Base-by-base conservation (phyloP, 1,140 invertebrate species). In the Drosophila virilis region DNA sequence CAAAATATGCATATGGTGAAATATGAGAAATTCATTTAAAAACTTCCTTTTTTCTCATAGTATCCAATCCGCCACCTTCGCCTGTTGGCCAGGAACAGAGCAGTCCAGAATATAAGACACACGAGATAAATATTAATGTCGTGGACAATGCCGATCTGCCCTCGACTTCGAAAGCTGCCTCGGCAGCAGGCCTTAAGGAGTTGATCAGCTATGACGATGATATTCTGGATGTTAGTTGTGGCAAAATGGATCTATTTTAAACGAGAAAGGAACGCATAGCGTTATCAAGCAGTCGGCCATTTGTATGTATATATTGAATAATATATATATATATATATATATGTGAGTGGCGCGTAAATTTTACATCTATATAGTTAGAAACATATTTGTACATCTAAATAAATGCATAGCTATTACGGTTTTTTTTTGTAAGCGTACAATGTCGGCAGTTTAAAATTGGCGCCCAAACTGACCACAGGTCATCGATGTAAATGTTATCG, bases 211-310 rank as follows among this genome's bases (percentile, higher is more conserved):
- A 95, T 65, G 94, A 95, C 64, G 95, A 96, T 45, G 95, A 96
- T 90, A 95, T 95, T 92, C 93, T 96, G 32, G 95, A 96, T 90
- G 93, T 96, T 35, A 95, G 94, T 88, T 94, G 94, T 70, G 94
- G 94, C 79, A 95, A 96, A 48, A 96, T 96, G 96, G 96, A 96
- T 92, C 89, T 96, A 54, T 96, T 96, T 92, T 95, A 93, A 94
- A 90, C 68, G 35, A 13, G 8, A 43, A 48, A 17, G 10, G 54
- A 48, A 65, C 80, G 80, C 85, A 51, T 74, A 89, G 85, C 85
- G 86, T 71, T 68, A 37, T 9, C 8, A 45, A 66, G 48, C 38
- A 60, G 33, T 62, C 43, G 52, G 60, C 52, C 62, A 68, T 54
- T 52, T 38, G 51, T 62, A 48, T 62, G 46, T 75, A 65, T 73